Evolutionary conservation across 2,888 invertebrate genomes (phyloP), one percentile per base, ranked within the genome.

Genomic region (Cataglyphis livida): DNA sequence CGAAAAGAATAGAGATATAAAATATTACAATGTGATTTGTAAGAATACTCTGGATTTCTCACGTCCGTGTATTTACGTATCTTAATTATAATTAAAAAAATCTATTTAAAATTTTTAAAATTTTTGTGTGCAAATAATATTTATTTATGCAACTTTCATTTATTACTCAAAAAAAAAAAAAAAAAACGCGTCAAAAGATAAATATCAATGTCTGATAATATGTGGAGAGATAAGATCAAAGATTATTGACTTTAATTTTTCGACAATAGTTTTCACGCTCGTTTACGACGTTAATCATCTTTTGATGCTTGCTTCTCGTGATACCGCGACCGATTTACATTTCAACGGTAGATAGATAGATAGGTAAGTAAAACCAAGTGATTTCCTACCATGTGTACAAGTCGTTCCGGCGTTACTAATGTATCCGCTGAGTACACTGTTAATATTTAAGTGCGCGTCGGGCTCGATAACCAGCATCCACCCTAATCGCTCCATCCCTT

Each of bases 341-440:
- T 84, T 87, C 81, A 84, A 78, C 75, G 82, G 68, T 82, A 51
- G 51, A 51, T 51, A 51, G 48, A 2, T 18, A n/a, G 48, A 7
- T 51, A n/a, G 51, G n/a, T 51, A 84, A 82, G 88, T 89, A 88
- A 89, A 89, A 89, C 88, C 87, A 76, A 84, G 85, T 84, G 83
- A 87, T 86, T 78, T 78, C 76, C 76, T 66, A 66, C 71, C 83
- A 64, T 76, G 83, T 85, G 85, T 85, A 85, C 89, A 87, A 87
- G 81, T 85, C 85, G 89, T 88, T 86, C 82, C 87, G 83, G 89
- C 82, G 91, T 91, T 91, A 91, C 91, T 90, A 91, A 91, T 91
- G 91, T 91, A 91, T 91, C 89, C 90, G 88, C 84, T 91, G 90
- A 91, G 91, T 91, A 91, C 90, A 91, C 90, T 87, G 91, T 91